Base-by-base conservation (phyloP, 2,888 invertebrate species). In the Morpho helenor region DNA sequence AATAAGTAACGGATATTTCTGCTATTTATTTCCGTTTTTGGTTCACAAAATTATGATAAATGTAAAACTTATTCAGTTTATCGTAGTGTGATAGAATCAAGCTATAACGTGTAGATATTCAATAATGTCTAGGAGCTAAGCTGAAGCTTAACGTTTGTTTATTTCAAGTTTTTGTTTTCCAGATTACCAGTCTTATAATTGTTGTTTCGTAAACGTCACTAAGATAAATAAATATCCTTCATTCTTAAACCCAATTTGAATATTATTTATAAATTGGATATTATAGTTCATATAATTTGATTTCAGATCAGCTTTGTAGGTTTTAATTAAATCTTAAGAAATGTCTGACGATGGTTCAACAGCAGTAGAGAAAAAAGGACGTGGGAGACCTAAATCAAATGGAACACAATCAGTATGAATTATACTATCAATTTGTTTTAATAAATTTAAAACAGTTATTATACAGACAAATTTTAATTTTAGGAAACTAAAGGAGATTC, bases 271-370 rank as follows among this genome's bases (percentile, higher is more conserved):
- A 31, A 31, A 31, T 40, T 50, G 9, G 31, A 8, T 44, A 57
- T 16, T 41, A 23, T 41, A 53, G 16, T 42, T n/a, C 7, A 40
- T 8, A 57, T 59, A 52, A 54, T 42, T 60, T 64, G 63, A 8
- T 81, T 80, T 66, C 75, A 84, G 83, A 68, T 72, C 68, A 67
- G 66, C 67, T 66, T 68, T 64, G 63, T 73, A 75, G 72, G 66
- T 71, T 66, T 67, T 68, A 66, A 69, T 68, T 66, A 68, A 59
- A 69, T 74, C 72, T 56, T 68, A 63, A 66, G 74, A 75, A 76
- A 91, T 91, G 91, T 91, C 91, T 80, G 91, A 91, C 80, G 91
- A 91, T 74, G 91, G 91, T 59, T 84, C 90, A 70, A 85, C 90
- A 66, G 81, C 77, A 61, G 91, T 91, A 57, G 91, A 91, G 80